A percentile compares a stretch with the other conserved stretches of the same genome.
These are phyloP conservation scores for Recurvirostra avosetta DNA, from an alignment of 2,113 vertebrate genomes.

Conservation along the genomic window DNA sequence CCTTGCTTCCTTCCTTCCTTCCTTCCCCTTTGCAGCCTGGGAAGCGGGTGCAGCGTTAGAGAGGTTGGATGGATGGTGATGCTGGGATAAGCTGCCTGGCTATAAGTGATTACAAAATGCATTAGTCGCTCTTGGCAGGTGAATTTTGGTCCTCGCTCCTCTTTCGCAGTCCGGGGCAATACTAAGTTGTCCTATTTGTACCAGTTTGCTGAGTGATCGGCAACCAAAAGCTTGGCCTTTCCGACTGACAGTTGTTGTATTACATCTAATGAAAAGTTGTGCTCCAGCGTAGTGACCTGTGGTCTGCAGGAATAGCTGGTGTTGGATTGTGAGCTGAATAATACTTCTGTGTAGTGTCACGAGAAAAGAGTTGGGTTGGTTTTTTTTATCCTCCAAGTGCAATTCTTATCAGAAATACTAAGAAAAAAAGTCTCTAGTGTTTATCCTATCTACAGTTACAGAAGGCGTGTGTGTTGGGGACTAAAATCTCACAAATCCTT, in stretches of 20 bases:
- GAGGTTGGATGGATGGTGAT: neutral
- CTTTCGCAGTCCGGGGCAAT: neutral
- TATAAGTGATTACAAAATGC: neutral
- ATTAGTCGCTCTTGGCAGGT: neutral
- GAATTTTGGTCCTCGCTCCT: neutral
- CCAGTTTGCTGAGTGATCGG: neutral
- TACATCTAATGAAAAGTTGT: neutral
- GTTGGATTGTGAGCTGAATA: neutral
- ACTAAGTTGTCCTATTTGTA: neutral
- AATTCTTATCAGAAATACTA: neutral
- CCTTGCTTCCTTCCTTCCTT: neutral
- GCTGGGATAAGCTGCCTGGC: neutral
- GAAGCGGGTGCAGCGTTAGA: neutral
- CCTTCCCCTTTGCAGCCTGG: accelerated
- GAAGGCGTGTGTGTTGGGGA: neutral
- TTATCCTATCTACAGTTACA: neutral
- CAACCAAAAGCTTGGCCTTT: neutral
- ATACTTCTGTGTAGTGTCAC: neutral
- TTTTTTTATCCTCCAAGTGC: neutral
- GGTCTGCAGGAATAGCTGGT: neutral
- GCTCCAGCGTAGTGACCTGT: neutral
- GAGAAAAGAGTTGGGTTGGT: neutral
- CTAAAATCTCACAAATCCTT: neutral
- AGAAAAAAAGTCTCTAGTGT: neutral
- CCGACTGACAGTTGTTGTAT: neutral